Evolutionary conservation across 2,797 vertebrate species (phyloP).

Genomic region (Mareca penelope): DNA sequence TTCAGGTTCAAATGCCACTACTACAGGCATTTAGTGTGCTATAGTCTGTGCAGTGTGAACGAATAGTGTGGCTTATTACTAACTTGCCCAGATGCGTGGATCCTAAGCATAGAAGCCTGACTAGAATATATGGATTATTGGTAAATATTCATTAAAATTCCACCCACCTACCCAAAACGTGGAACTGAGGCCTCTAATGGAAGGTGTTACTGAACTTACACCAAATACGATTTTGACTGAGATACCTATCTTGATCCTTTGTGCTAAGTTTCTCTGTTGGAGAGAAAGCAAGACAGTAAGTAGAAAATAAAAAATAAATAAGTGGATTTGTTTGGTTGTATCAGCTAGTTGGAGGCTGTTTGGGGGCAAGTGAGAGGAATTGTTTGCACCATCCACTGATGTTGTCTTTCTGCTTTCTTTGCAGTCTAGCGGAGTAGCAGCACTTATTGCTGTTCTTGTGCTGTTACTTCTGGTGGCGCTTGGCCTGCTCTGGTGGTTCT

Average conservation of each 20-base stretch:
- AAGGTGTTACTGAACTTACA: neutral
- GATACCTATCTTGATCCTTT: neutral
- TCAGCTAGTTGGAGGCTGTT: neutral
- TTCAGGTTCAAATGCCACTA: neutral
- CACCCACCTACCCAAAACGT: fast-evolving
- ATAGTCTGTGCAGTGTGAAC: neutral
- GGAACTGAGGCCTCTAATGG: neutral
- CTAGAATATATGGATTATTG: neutral
- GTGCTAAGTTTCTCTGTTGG: neutral
- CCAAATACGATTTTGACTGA: neutral
- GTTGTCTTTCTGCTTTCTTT: neutral
- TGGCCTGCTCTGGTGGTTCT: constrained; percentile 96
- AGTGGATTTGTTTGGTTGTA: neutral
- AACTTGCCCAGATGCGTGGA: neutral
- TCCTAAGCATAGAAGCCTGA: neutral
- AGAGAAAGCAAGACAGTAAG: fast-evolving
- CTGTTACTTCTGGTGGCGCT: constrained; percentile 84
- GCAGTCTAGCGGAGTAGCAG: constrained; percentile 85
- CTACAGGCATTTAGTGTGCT: neutral
- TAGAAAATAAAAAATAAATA: neutral
- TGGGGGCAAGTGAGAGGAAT: neutral
- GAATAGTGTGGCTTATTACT: neutral
- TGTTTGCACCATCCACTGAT: neutral
- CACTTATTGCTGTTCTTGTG: constrained; percentile 87
- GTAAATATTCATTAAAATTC: neutral